A percentile compares a stretch with the other conserved stretches of the same genome.
phyloP scores from a whole-genome alignment of 2,888 invertebrate genomes.

The Luperina testacea region DNA sequence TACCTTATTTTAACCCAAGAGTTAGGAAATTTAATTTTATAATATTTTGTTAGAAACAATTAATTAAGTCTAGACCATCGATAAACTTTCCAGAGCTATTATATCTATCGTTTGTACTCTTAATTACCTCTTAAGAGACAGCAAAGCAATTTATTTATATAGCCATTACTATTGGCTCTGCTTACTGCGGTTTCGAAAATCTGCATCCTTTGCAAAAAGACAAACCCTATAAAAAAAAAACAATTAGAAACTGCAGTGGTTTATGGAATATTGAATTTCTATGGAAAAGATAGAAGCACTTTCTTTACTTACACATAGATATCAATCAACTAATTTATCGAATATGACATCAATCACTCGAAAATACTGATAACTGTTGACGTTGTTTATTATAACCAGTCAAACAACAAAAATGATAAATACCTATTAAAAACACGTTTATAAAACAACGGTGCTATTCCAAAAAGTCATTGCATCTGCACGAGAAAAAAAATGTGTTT shows the following conservation, averaged over 20 bases:
- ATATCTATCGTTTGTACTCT: slow-evolving; percentile 6
- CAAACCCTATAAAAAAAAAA: background rate
- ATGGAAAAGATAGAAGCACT: slow-evolving; percentile 19
- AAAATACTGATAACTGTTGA: slow-evolving; percentile 46
- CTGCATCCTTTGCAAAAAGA: background rate
- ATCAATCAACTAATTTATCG: slow-evolving; percentile 44
- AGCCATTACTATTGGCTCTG: background rate
- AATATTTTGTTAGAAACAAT: slow-evolving; percentile 22
- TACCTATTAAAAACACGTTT: slow-evolving; percentile 13
- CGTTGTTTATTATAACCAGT: slow-evolving; percentile 20
- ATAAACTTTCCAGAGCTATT: slow-evolving; percentile 32
- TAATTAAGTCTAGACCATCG: slow-evolving; percentile 39
- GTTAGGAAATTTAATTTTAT: background rate
- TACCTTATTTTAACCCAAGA: background rate
- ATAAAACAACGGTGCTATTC: slow-evolving; percentile 28
- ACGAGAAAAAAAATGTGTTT: slow-evolving; percentile 63
- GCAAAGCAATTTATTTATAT: slow-evolving; percentile 23
- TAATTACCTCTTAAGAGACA: slow-evolving; percentile 20
- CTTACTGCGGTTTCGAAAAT: background rate
- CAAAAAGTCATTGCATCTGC: slow-evolving; percentile 45
- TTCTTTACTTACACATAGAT: slow-evolving; percentile 29
- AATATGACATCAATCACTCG: slow-evolving; percentile 41
- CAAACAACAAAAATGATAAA: slow-evolving; percentile 27
- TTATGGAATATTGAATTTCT: background rate
- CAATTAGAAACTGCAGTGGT: background rate